These are phyloP conservation scores for Ctenosaura bakeri DNA, from an alignment of 2,797 vertebrate genomes.

Conservation along the genomic window DNA sequence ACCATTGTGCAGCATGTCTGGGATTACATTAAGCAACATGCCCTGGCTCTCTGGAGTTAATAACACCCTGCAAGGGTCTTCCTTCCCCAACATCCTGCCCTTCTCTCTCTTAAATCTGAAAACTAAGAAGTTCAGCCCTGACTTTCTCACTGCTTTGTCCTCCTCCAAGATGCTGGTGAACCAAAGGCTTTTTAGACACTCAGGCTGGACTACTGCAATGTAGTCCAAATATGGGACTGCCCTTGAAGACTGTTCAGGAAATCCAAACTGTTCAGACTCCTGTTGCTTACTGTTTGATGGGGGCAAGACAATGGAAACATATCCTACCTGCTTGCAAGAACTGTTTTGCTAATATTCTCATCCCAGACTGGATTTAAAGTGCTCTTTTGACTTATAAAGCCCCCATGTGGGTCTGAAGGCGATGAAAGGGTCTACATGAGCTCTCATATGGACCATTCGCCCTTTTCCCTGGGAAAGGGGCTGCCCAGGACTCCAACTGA, in stretches of 20 bases:
- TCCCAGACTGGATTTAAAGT: neutral
- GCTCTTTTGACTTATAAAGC: neutral
- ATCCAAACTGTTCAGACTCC: neutral
- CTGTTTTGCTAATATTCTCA: neutral
- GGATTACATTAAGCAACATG: conserved; percentile 4
- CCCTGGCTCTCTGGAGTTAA: neutral
- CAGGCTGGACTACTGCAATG: neutral
- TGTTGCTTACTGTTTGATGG: too few species aligned
- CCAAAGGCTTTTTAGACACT: neutral
- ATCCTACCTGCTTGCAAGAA: too few species aligned
- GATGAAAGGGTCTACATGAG: too few species aligned
- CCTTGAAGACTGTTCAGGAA: neutral
- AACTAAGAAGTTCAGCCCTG: neutral
- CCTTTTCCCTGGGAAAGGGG: too few species aligned
- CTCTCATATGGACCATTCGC: too few species aligned
- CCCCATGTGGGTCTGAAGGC: neutral
- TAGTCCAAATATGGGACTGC: neutral
- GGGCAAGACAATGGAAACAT: too few species aligned
- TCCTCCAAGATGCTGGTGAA: neutral
- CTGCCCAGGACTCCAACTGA: too few species aligned
- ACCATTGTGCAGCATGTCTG: conserved; percentile 1
- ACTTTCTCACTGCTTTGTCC: too few species aligned
- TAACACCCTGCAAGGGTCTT: neutral
- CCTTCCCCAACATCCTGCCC: neutral
- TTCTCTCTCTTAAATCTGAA: neutral